These are phyloP conservation scores for Centruroides sculpturatus DNA, from an alignment of 1,140 invertebrate genomes.

Conservation along the genomic window DNA sequence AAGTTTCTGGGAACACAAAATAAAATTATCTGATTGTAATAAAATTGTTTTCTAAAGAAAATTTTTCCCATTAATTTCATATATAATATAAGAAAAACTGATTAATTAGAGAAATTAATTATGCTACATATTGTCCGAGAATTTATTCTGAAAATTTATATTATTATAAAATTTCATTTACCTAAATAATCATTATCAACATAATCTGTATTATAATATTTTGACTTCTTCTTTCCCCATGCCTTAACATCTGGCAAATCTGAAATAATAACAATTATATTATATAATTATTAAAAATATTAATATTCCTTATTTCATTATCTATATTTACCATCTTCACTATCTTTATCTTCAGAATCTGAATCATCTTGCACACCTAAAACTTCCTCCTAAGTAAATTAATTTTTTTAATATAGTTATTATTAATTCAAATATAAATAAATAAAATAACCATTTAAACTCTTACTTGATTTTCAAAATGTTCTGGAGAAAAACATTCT, in stretches of 20 bases:
- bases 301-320: background rate
- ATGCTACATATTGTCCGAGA: no score
- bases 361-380: slow-evolving; percentile 19
- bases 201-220: slow-evolving; percentile 74
- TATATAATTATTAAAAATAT: background rate
- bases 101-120: no score
- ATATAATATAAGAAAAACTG: no score
- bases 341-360: slow-evolving; percentile 13
- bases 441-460: background rate
- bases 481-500: background rate
- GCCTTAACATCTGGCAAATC: slow-evolving; percentile 59
- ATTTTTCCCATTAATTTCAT: no score
- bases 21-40: no score
- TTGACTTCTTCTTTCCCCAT: slow-evolving; percentile 65
- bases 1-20: no score
- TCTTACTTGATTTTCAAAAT: background rate
- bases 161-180: no score
- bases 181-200: slow-evolving; percentile 55
- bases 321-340: slow-evolving; percentile 8
- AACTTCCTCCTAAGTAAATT: slow-evolving; percentile 21
- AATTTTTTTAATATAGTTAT: background rate
- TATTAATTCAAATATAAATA: background rate
- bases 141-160: slow-evolving; percentile 22
- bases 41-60: no score
- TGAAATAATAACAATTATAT: slow-evolving; percentile 1